Base-by-base conservation (phyloP, 2,113 vertebrate species). In the Rhynchopsitta pachyrhyncha region DNA sequence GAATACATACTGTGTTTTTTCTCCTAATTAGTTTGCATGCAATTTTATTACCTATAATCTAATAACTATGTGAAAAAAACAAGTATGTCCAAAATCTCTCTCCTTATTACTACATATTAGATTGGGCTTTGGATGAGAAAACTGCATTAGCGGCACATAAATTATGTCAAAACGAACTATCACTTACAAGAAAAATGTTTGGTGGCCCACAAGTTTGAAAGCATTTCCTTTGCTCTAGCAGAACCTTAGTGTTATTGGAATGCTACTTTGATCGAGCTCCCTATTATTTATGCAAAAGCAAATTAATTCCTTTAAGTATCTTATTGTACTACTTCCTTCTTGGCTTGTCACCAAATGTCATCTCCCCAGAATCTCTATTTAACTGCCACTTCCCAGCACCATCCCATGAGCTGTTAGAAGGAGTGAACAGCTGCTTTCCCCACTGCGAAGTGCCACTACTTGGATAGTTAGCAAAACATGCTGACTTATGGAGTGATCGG, bases 401-500 rank as follows among this genome's bases (percentile, higher is more conserved):
- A 69, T 76, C 77, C 77, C 31, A 7, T 62, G 93, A 85, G 42
- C 79, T 93, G 64, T 53, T 78, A 35, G 74, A 50, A 52, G 79
- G 39, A 77, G 42, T 17, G 69, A 96, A 82, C 93, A 91, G 86
- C 95, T 93, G 92, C 70, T 69, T 80, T 91, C 47, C 53, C 49
- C 59, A 19, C 73, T 79, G 83, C 88, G 66, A 82, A 93, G 74
- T 92, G 88, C 88, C 92, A 62, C 93, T 82, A 35, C 69, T 87
- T 79, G 93, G 88, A 63, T 69, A 91, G 88, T 67, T 46, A 89
- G 91, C 74, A 89, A 63, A 92, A 67, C 92, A 89, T 41, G 57
- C 74, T 82, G 88, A 94, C 94, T 96, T 92, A 91, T 67, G 81
- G 88, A 87, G 88, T 79, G 91, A 82, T 92, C 3, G 1, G 80